Percentiles rank a stretch among this genome's conserved stretches.
Evolutionary conservation across 1,140 invertebrate species (phyloP).

Genomic region (Drosophila tsacasi): DNA sequence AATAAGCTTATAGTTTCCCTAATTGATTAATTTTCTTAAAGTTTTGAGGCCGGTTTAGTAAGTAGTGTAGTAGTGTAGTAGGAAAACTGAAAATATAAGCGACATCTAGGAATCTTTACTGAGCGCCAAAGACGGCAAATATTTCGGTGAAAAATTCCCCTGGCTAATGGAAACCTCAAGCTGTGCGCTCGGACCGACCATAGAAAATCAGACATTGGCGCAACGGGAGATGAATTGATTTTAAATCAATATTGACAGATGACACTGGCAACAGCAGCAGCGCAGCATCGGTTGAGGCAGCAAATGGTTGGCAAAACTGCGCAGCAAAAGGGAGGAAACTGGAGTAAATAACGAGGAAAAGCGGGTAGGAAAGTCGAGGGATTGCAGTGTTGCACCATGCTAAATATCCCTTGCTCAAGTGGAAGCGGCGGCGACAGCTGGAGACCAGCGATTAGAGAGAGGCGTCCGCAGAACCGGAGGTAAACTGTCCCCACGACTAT

Average conservation of each 20-base stretch:
- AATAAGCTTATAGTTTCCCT: not conserved
- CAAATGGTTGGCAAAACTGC: conserved; percentile 22
- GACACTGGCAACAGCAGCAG: conserved; percentile 55
- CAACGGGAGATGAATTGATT: conserved; percentile 82
- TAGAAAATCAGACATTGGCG: conserved; percentile 63
- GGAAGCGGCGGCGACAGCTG: conserved; percentile 41
- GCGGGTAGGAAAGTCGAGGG: conserved; percentile 2
- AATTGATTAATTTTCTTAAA: not conserved
- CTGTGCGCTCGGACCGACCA: conserved; percentile 51
- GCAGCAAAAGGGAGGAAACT: not conserved
- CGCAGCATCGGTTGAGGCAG: conserved; percentile 19
- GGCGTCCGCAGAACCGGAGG: conserved; percentile 6
- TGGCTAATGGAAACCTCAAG: conserved; percentile 77
- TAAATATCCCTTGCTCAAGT: conserved; percentile 28
- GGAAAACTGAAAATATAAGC: not conserved
- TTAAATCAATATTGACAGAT: conserved; percentile 82
- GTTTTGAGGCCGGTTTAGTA: too few relatives aligned
- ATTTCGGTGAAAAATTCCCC: conserved; percentile 22
- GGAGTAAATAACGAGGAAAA: not conserved
- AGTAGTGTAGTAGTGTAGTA: too few relatives aligned
- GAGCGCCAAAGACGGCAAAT: conserved; percentile 3
- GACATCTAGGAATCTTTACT: not conserved
- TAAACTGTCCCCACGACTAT: conserved; percentile 37
- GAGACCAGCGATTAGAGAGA: conserved; percentile 31
- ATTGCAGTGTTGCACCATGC: conserved; percentile 37